Evolutionary conservation across 1,140 invertebrate species (phyloP).

Genomic region (Saccostrea cuccullata): DNA sequence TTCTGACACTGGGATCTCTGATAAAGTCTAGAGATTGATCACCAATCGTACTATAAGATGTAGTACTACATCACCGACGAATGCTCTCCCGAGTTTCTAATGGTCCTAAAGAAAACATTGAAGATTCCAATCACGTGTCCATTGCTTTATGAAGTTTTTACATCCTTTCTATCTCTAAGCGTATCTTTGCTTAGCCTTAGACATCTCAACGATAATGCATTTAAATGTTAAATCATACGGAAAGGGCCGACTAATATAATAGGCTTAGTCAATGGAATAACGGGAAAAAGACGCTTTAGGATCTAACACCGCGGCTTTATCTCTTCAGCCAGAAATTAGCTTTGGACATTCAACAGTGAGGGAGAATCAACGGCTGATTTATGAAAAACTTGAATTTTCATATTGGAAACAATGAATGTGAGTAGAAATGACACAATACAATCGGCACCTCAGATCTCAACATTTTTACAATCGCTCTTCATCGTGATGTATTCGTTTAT

Average conservation of each 20-base stretch:
- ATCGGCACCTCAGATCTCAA: conserved; percentile 58
- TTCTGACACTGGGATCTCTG: neutral
- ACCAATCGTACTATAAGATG: neutral
- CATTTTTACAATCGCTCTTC: conserved; percentile 63
- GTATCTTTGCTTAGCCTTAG: neutral
- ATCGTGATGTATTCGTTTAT: conserved; percentile 70
- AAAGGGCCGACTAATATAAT: neutral
- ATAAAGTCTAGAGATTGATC: neutral
- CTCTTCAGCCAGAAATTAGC: neutral
- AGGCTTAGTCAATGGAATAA: neutral
- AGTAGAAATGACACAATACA: conserved; percentile 43
- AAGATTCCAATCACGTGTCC: neutral
- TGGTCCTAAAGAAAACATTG: neutral
- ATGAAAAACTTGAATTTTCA: neutral
- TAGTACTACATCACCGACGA: neutral
- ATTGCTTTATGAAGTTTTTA: neutral
- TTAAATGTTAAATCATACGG: neutral
- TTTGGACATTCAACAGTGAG: neutral
- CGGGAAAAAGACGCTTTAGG: neutral
- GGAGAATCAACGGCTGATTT: neutral
- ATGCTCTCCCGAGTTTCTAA: neutral
- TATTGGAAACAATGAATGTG: conserved; percentile 50
- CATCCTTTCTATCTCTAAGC: neutral
- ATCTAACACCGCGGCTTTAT: neutral
- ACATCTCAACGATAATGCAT: neutral